phyloP scores from a whole-genome alignment of 2,888 invertebrate genomes.

The Erpobdella octoculata region DNA sequence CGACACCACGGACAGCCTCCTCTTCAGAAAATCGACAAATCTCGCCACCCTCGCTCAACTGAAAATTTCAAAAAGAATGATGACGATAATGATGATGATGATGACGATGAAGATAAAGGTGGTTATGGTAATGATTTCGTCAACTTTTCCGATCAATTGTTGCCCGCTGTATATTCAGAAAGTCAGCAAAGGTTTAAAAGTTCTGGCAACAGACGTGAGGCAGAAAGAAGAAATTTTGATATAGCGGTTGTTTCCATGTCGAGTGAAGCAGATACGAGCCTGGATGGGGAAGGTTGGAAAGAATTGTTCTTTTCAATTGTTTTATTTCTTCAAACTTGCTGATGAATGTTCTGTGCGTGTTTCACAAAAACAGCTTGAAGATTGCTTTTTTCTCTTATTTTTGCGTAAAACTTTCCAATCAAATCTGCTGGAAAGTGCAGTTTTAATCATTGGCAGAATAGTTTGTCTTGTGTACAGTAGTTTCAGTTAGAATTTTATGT shows the following conservation, averaged over 20 bases:
- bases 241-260: background rate
- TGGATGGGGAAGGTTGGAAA: background rate
- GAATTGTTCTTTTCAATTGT: background rate
- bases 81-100: background rate
- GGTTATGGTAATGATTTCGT: background rate
- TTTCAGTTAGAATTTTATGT: too few species aligned
- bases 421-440: too few species aligned
- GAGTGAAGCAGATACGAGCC: background rate
- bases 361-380: too few species aligned
- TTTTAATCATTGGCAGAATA: too few species aligned
- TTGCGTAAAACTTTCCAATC: too few species aligned
- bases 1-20: background rate
- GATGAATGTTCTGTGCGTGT: too few species aligned
- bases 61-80: background rate
- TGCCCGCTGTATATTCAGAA: too few species aligned
- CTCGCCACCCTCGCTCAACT: background rate
- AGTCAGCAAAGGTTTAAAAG: too few species aligned
- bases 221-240: background rate
- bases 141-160: background rate
- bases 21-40: background rate
- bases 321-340: too few species aligned
- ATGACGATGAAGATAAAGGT: constrained; percentile 14
- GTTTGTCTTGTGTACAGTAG: too few species aligned
- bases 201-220: background rate
- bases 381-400: too few species aligned